Conservation (phyloP, 2,888 invertebrate genomes). For the Drosophila infuscata region DNA sequence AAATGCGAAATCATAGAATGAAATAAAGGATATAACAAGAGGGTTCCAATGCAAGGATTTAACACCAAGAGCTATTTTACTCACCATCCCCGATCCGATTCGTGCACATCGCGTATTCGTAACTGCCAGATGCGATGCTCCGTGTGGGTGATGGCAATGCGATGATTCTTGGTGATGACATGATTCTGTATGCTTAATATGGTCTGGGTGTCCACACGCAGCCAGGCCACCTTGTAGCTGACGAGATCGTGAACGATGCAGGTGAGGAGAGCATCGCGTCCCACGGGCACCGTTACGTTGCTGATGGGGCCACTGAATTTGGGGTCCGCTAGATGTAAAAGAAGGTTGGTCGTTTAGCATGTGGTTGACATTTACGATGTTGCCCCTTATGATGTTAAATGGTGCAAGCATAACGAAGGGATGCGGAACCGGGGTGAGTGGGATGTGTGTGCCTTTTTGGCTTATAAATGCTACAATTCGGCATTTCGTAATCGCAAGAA, state of each 20-base stretch:
- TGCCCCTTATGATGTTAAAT: conserved; percentile 51
- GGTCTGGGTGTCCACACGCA: conserved; percentile 95
- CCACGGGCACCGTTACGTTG: conserved; percentile 93
- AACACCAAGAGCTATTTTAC: conserved; percentile 1
- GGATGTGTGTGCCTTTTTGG: conserved; percentile 27
- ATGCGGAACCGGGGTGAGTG: neutral
- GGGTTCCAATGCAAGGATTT: neutral
- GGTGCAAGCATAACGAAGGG: conserved; percentile 30
- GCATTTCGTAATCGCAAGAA: conserved; percentile 49
- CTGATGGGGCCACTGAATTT: conserved; percentile 93
- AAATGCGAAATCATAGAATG: neutral
- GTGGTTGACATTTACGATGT: conserved; percentile 54
- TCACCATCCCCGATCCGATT: conserved; percentile 91
- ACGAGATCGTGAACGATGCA: conserved; percentile 94
- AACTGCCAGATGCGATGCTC: conserved; percentile 95
- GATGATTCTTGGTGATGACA: conserved; percentile 94
- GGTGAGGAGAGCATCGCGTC: conserved; percentile 92
- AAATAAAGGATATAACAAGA: neutral
- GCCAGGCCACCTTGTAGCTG: conserved; percentile 95
- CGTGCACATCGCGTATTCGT: conserved; percentile 93
- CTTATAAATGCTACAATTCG: conserved; percentile 60
- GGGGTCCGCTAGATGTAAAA: conserved; percentile 89
- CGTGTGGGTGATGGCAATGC: conserved; percentile 93
- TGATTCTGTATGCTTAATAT: conserved; percentile 95
- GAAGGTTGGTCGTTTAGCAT: conserved; percentile 20